Evolutionary conservation across 2,113 vertebrate genomes (phyloP).

Genomic region (Indicator indicator): DNA sequence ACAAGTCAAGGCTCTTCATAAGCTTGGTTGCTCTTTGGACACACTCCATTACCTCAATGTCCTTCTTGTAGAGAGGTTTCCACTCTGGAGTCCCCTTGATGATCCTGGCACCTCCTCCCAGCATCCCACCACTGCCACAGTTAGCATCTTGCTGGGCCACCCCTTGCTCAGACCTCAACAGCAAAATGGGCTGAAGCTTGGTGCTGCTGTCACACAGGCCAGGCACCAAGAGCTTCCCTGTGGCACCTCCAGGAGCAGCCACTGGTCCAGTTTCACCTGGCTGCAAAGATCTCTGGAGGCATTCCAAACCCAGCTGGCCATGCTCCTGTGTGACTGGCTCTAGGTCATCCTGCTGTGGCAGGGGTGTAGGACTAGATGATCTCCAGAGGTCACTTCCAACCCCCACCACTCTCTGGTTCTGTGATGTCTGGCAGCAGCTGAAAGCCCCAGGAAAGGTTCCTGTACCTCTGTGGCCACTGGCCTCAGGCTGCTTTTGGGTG

Average conservation of each 20-base stretch:
- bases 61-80: too few relatives aligned
- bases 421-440: background rate
- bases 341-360: too few relatives aligned
- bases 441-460: background rate
- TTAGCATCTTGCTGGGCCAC: background rate
- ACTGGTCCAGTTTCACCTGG: background rate
- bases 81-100: too few relatives aligned
- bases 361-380: too few relatives aligned
- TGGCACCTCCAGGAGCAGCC: background rate
- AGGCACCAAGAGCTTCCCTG: background rate
- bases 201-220: background rate
- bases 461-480: background rate
- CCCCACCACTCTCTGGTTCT: too few relatives aligned
- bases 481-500: background rate
- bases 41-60: too few relatives aligned
- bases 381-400: too few relatives aligned
- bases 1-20: too few relatives aligned
- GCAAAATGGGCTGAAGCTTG: rapidly evolving
- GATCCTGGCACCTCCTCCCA: too few relatives aligned
- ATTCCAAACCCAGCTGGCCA: background rate
- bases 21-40: too few relatives aligned
- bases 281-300: background rate
- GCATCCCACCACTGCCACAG: background rate
- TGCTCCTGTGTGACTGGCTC: background rate
- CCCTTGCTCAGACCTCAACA: background rate